A percentile compares a stretch with the other conserved stretches of the same genome.
Conservation (phyloP, 2,797 vertebrate genomes). For the Phataginus tricuspis region DNA sequence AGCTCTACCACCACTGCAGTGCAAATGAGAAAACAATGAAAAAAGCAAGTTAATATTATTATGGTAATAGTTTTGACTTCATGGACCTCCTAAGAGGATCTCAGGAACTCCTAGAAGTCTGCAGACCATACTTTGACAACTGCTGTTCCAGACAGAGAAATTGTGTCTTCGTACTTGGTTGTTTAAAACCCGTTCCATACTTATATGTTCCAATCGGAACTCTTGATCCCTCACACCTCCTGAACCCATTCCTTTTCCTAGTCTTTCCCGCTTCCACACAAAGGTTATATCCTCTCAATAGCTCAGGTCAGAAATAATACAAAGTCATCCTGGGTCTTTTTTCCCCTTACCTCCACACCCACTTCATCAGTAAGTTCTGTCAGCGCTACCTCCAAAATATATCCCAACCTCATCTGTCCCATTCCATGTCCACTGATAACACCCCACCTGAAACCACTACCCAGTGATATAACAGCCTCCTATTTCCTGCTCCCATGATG, state of each 20-base stretch:
- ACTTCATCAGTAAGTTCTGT: slow-evolving; percentile 3
- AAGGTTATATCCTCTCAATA: neutral
- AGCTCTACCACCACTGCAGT: neutral
- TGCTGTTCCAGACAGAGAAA: neutral
- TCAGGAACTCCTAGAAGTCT: neutral
- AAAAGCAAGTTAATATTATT: neutral
- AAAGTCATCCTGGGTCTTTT: neutral
- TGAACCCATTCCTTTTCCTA: neutral
- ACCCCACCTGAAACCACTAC: neutral
- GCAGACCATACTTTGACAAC: neutral
- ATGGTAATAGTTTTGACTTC: neutral
- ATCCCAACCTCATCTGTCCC: neutral
- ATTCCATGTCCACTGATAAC: neutral
- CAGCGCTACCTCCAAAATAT: neutral
- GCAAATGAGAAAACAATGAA: neutral
- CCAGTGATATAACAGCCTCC: neutral
- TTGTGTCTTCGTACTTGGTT: neutral
- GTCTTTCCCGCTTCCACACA: neutral
- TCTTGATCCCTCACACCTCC: neutral
- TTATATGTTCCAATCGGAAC: neutral
- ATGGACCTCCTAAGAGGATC: neutral
- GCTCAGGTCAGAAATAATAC: neutral
- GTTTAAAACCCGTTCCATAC: slow-evolving; percentile 6
- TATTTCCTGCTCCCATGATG: neutral
- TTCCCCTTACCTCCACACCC: neutral